Conservation (phyloP, 2,888 invertebrate species). For the Dascillus cervinus region DNA sequence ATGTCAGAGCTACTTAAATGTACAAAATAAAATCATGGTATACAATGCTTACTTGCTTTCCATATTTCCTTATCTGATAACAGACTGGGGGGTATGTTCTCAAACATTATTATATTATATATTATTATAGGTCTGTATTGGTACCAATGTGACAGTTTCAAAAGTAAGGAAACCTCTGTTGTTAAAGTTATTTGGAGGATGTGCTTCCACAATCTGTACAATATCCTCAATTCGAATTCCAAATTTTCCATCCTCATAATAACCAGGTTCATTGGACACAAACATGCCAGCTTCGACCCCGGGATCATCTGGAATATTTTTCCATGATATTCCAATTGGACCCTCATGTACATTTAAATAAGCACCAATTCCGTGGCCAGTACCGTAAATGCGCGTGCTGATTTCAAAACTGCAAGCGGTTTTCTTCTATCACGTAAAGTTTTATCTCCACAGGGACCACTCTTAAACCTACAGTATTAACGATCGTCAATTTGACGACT, state of each 20-base stretch:
- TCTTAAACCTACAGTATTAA: too few species aligned
- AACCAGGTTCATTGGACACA: constrained; percentile 85
- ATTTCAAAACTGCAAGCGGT: too few species aligned
- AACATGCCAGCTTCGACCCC: constrained; percentile 75
- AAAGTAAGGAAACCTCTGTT: constrained; percentile 73
- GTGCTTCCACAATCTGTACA: constrained; percentile 59
- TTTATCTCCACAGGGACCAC: too few species aligned
- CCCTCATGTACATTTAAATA: constrained; percentile 92
- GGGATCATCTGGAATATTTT: constrained; percentile 64
- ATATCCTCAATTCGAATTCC: constrained; percentile 89
- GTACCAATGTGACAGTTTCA: constrained; percentile 77
- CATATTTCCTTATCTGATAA: too few species aligned
- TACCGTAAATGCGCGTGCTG: too few species aligned
- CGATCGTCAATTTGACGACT: too few species aligned
- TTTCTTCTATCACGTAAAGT: too few species aligned
- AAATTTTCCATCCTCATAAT: constrained; percentile 82
- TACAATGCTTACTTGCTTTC: too few species aligned
- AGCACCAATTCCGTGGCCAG: constrained; percentile 90
- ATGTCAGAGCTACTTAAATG: too few species aligned
- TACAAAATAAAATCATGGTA: too few species aligned
- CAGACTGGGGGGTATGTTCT: too few species aligned
- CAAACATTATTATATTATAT: too few species aligned
- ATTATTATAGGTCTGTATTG: constrained; percentile 74
- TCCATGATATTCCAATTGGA: constrained; percentile 72
- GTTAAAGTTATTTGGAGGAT: constrained; percentile 53